Percentiles rank a stretch among this genome's conserved stretches.
These are phyloP conservation scores for Petroica traversi DNA, from an alignment of 2,113 vertebrate genomes.

Conservation along the genomic window DNA sequence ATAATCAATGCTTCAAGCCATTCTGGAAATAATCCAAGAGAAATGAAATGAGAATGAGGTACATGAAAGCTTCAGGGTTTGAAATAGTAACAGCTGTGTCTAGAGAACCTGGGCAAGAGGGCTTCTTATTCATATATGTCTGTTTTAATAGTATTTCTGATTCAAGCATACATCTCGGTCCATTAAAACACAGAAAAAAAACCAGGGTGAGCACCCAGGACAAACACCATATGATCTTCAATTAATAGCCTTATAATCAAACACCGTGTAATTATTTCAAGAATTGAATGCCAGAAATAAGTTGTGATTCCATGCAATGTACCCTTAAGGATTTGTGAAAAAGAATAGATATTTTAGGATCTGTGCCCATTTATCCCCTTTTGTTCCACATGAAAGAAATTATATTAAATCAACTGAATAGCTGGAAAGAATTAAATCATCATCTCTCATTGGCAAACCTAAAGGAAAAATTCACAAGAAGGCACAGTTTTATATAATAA, in stretches of 20 bases:
- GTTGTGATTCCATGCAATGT: conserved; percentile 39
- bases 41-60: conserved; percentile 50
- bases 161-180: background rate
- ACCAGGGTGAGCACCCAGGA: background rate
- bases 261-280: conserved; percentile 34
- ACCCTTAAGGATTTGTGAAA: conserved; percentile 40
- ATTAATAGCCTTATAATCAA: conserved; percentile 27
- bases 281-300: conserved; percentile 21
- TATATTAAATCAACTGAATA: conserved; percentile 49
- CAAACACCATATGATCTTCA: background rate
- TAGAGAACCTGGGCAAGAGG: background rate
- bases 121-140: conserved; percentile 18
- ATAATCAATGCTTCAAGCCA: conserved; percentile 44
- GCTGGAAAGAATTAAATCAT: conserved; percentile 76
- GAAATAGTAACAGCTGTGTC: conserved; percentile 60
- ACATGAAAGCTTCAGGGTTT: conserved; percentile 53
- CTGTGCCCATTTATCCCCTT: conserved; percentile 34
- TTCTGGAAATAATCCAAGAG: conserved; percentile 45
- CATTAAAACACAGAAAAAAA: conserved; percentile 20
- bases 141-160: conserved; percentile 31
- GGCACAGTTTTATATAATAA: conserved; percentile 65
- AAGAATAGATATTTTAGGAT: conserved; percentile 51
- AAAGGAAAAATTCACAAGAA: conserved; percentile 71
- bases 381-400: conserved; percentile 34
- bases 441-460: conserved; percentile 63